Evolutionary conservation across 2,888 invertebrate genomes (phyloP).

Genomic region (Yponomeuta plumbellus): DNA sequence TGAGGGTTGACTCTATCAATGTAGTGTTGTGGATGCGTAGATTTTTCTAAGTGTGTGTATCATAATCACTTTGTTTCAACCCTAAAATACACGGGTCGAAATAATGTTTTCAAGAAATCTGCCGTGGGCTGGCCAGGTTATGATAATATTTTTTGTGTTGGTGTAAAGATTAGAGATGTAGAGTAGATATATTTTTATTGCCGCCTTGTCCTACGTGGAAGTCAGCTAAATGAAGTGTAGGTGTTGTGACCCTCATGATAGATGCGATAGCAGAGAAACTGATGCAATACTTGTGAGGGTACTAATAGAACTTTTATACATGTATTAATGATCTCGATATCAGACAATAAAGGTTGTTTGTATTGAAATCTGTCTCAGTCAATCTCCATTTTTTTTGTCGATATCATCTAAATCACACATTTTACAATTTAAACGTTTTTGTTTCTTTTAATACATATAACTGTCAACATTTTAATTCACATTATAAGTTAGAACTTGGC

Average conservation of each 20-base stretch:
- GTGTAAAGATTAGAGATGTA: neutral
- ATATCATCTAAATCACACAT: no score
- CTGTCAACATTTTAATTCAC: no score
- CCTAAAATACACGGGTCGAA: neutral
- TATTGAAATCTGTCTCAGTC: no score
- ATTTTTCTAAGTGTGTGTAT: conserved; percentile 18
- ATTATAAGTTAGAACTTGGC: no score
- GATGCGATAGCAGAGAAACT: neutral
- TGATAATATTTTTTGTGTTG: conserved; percentile 9
- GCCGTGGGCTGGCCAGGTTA: neutral
- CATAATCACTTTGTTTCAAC: conserved; percentile 16
- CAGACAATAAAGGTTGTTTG: no score
- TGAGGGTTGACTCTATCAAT: conserved; percentile 38
- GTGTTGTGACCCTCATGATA: conserved; percentile 8
- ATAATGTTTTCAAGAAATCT: neutral
- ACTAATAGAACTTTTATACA: no score
- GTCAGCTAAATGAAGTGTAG: conserved; percentile 14
- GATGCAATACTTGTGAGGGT: neutral
- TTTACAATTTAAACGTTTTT: no score
- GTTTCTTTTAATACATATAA: no score
- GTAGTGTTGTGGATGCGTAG: conserved; percentile 17
- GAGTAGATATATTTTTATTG: conserved; percentile 12
- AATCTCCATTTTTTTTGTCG: no score
- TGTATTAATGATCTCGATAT: no score
- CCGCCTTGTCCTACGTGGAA: conserved; percentile 10